A percentile compares a stretch with the other conserved stretches of the same genome.
phyloP scores from a whole-genome alignment of 2,113 vertebrate species.

The Protobothrops mucrosquamatus region DNA sequence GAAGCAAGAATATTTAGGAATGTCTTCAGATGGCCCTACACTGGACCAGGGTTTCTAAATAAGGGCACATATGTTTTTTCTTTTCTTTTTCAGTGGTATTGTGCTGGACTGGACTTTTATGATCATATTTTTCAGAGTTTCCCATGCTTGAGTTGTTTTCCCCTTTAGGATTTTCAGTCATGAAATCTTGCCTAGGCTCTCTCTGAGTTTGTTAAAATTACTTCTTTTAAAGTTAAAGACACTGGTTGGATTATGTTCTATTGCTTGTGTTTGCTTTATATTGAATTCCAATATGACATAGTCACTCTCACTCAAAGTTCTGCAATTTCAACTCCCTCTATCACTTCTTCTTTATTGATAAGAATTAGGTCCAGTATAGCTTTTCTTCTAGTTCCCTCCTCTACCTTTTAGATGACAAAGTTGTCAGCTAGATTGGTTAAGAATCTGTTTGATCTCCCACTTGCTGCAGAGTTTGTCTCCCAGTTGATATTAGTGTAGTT shows the following conservation, averaged over 20 bases:
- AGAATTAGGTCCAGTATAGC: neutral
- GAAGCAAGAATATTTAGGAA: neutral
- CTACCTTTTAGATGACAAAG: neutral
- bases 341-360: neutral
- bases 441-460: neutral
- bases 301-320: neutral
- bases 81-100: neutral
- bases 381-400: neutral
- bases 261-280: neutral
- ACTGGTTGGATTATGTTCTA: neutral
- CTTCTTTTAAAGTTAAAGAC: neutral
- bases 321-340: neutral
- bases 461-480: neutral
- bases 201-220: neutral
- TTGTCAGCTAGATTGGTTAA: neutral
- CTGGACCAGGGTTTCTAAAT: neutral
- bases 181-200: neutral
- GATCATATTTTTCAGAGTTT: neutral
- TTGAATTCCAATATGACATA: neutral
- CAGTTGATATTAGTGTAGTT: neutral
- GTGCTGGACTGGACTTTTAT: neutral
- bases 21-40: neutral
- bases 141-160: neutral
- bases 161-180: neutral
- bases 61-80: neutral